Conservation (phyloP, 2,888 invertebrate species). For the Scrobipalpa costella region DNA sequence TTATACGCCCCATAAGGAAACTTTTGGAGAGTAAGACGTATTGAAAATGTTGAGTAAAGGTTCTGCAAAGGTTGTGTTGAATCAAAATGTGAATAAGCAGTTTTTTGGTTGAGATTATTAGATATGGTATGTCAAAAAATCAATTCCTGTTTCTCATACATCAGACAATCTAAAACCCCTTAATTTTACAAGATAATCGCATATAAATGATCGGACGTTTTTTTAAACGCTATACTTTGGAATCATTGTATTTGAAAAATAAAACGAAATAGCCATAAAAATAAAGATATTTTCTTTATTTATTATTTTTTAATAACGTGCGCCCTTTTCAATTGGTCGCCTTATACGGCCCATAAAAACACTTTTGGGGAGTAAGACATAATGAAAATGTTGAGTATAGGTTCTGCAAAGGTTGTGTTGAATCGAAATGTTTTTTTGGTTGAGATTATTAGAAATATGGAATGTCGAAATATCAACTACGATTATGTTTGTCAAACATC, state of each 20-base stretch:
- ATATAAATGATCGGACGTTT: too few relatives aligned
- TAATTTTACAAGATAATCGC: too few relatives aligned
- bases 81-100: not conserved
- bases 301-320: slow-evolving; percentile 49
- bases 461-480: too few relatives aligned
- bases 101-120: not conserved
- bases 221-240: too few relatives aligned
- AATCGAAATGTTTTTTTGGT: not conserved
- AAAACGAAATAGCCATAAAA: too few relatives aligned
- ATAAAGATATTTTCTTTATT: too few relatives aligned
- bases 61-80: not conserved
- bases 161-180: too few relatives aligned
- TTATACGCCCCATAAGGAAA: slow-evolving; percentile 19
- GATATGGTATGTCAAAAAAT: too few relatives aligned
- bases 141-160: too few relatives aligned
- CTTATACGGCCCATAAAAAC: slow-evolving; percentile 17
- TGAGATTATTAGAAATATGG: not conserved
- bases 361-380: slow-evolving; percentile 6
- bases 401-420: not conserved
- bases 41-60: not conserved
- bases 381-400: slow-evolving; percentile 1
- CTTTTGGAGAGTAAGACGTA: slow-evolving; percentile 11
- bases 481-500: too few relatives aligned
- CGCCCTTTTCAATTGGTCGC: slow-evolving; percentile 29
- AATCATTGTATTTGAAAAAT: too few relatives aligned